phyloP scores from a whole-genome alignment of 2,888 invertebrate species.

The Diogma glabrata region DNA sequence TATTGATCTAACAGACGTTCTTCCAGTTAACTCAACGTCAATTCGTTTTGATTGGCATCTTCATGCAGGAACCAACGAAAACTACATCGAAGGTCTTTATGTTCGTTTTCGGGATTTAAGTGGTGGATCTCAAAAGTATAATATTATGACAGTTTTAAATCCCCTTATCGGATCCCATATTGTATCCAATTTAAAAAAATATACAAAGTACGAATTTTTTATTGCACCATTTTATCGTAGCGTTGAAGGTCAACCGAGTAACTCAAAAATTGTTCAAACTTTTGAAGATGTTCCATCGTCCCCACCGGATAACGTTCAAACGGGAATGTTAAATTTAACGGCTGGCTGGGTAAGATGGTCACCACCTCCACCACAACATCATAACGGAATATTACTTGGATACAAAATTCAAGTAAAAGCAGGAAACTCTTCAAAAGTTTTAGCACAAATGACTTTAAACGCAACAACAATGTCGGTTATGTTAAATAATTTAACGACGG shows the following conservation, averaged over 20 bases:
- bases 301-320: constrained; percentile 66
- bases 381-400: constrained; percentile 52
- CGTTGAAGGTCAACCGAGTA: constrained; percentile 88
- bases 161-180: constrained; percentile 50
- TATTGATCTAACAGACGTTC: constrained; percentile 52
- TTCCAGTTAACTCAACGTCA: constrained; percentile 42
- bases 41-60: constrained; percentile 42
- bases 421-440: constrained; percentile 42
- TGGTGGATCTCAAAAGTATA: constrained; percentile 48
- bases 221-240: constrained; percentile 74
- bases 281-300: constrained; percentile 77
- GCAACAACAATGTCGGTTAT: constrained; percentile 81
- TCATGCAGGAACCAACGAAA: constrained; percentile 33
- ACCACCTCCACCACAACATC: constrained; percentile 63
- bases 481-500: constrained; percentile 76
- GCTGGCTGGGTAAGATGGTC: constrained; percentile 73
- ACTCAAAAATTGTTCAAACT: constrained; percentile 73
- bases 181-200: constrained; percentile 61
- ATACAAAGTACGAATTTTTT: constrained; percentile 77
- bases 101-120: constrained; percentile 53
- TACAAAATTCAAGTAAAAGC: constrained; percentile 47
- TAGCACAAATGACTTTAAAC: constrained; percentile 77
- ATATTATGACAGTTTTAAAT: constrained; percentile 51
- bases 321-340: constrained; percentile 68
- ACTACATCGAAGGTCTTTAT: constrained; percentile 46